phyloP scores from a whole-genome alignment of 2,113 vertebrate species.

The Ptychochromis oligacanthus region DNA sequence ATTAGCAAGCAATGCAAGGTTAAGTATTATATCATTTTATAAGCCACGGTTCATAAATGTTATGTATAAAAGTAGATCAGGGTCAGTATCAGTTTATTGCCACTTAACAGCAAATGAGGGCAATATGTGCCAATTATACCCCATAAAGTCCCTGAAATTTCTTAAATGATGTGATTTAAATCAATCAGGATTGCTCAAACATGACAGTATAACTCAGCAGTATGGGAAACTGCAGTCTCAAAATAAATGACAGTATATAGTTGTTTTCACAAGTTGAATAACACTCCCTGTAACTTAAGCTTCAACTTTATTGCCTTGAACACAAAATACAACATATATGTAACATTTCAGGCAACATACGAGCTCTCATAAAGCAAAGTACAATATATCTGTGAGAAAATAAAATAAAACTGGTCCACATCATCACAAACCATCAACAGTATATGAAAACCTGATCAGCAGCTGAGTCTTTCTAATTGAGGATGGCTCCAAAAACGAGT shows the following conservation, averaged over 20 bases:
- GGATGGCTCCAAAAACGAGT: no score
- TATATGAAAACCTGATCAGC: no score
- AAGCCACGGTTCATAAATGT: neutral
- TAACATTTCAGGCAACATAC: neutral
- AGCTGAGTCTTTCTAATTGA: no score
- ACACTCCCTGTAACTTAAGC: neutral
- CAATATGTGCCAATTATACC: neutral
- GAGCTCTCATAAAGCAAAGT: no score
- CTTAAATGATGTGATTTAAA: neutral
- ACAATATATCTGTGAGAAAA: no score
- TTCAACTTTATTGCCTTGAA: neutral
- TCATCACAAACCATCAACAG: no score
- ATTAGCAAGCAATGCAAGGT: slow-evolving; percentile 5
- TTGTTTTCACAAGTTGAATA: neutral
- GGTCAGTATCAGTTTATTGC: neutral
- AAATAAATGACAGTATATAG: neutral
- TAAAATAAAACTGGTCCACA: no score
- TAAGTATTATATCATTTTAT: neutral
- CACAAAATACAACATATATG: neutral
- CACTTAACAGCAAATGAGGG: neutral
- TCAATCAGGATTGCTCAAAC: neutral
- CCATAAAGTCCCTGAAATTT: neutral
- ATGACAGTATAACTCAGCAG: rapidly evolving
- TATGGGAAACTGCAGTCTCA: neutral
- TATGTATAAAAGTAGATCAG: neutral